phyloP scores from a whole-genome alignment of 2,888 invertebrate species.

The Gnatocerus cornutus region DNA sequence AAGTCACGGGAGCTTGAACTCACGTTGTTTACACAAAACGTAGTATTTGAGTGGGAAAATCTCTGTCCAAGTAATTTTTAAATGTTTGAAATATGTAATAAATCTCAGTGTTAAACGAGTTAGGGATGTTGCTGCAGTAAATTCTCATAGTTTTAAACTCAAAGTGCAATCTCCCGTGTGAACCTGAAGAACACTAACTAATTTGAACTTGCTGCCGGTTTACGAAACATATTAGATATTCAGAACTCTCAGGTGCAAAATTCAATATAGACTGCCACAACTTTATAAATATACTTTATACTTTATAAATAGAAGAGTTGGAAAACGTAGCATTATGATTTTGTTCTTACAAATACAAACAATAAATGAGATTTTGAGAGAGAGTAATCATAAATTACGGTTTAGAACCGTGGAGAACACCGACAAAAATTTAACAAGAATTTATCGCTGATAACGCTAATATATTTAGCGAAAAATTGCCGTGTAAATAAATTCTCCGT shows the following conservation, averaged over 20 bases:
- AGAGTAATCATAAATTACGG: constrained; percentile 26
- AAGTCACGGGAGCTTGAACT: constrained; percentile 8
- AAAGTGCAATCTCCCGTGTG: constrained; percentile 44
- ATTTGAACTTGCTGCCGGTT: constrained; percentile 39
- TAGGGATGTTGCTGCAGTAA: constrained; percentile 31
- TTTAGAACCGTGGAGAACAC: constrained; percentile 7
- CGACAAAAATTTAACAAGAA: constrained; percentile 38
- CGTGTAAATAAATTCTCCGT: constrained; percentile 6
- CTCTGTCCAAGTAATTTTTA: constrained; percentile 13
- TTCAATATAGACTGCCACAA: constrained; percentile 29
- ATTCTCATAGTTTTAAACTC: constrained; percentile 40
- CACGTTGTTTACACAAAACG: not conserved
- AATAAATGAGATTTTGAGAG: constrained; percentile 10
- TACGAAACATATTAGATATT: constrained; percentile 38
- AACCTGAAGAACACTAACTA: constrained; percentile 40
- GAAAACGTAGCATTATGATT: not conserved
- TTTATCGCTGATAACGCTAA: constrained; percentile 36
- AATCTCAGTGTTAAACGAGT: constrained; percentile 17
- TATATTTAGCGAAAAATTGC: constrained; percentile 41
- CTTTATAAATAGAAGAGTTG: no score
- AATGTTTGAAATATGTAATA: constrained; percentile 15
- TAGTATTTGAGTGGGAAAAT: constrained; percentile 18
- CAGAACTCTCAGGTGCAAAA: constrained; percentile 43
- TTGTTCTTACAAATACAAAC: constrained; percentile 1
- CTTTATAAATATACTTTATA: no score